Evolutionary conservation across 1,140 invertebrate genomes (phyloP).

Genomic region (Drosophila saltans): DNA sequence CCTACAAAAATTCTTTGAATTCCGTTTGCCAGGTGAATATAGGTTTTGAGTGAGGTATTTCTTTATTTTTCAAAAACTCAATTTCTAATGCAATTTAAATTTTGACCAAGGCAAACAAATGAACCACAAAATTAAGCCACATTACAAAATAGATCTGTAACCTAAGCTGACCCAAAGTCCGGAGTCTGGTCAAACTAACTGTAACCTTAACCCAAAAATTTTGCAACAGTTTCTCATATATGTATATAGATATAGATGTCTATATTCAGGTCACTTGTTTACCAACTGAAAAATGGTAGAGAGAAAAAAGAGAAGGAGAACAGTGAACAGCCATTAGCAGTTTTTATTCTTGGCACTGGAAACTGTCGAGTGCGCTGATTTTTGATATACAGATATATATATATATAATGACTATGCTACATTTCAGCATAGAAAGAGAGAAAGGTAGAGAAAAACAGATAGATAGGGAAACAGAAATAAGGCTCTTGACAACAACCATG

Average conservation of each 20-base stretch:
- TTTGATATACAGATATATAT: conserved; percentile 14
- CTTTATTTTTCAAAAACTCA: background rate
- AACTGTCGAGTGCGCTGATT: conserved; percentile 26
- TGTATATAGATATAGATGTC: conserved; percentile 8
- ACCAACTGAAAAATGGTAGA: conserved; percentile 10
- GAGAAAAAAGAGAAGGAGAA: background rate
- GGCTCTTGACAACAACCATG: conserved; percentile 17
- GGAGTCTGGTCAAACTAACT: conserved; percentile 5
- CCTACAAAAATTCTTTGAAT: background rate
- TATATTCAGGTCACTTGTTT: conserved; percentile 49
- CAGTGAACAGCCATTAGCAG: conserved; percentile 33
- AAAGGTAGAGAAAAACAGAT: background rate
- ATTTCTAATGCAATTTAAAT: background rate
- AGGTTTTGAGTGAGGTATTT: background rate
- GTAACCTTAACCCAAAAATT: conserved; percentile 52
- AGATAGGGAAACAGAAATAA: conserved; percentile 3
- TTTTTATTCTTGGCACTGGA: conserved; percentile 22
- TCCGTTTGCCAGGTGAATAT: background rate
- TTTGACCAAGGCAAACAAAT: background rate
- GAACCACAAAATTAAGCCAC: conserved; percentile 25
- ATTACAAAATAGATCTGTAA: background rate
- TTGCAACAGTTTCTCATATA: conserved; percentile 13
- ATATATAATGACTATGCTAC: background rate
- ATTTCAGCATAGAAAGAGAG: background rate
- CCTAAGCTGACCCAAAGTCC: background rate